phyloP scores from a whole-genome alignment of 1,140 invertebrate genomes.

The Stegodyphus dumicola region DNA sequence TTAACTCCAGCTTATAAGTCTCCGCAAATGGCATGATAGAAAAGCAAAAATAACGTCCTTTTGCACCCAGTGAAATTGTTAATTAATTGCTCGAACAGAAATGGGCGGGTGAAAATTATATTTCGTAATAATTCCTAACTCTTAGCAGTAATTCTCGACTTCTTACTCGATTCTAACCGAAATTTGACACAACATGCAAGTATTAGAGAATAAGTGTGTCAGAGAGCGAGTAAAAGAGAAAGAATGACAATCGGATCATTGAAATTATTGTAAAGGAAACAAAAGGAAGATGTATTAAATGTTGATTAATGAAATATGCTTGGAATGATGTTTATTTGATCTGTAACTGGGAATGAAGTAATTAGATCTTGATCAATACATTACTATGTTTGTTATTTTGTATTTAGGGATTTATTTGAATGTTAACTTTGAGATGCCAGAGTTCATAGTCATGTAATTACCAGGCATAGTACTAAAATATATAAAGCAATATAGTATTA shows the following conservation, averaged over 20 bases:
- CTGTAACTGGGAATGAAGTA: too few relatives aligned
- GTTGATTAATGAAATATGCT: neutral
- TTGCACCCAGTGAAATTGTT: neutral
- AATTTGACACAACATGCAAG: neutral
- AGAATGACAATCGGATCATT: neutral
- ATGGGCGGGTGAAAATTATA: too few relatives aligned
- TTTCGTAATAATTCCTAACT: too few relatives aligned
- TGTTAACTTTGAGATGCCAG: too few relatives aligned
- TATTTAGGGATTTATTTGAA: too few relatives aligned
- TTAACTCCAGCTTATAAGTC: conserved; percentile 4
- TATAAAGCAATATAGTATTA: too few relatives aligned
- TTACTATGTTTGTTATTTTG: too few relatives aligned
- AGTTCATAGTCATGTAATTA: too few relatives aligned
- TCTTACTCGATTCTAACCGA: conserved; percentile 10
- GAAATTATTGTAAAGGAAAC: neutral
- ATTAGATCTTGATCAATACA: too few relatives aligned
- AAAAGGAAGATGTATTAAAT: neutral
- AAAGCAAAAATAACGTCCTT: conserved; percentile 7
- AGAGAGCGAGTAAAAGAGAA: neutral
- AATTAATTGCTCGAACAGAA: too few relatives aligned
- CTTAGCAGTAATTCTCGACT: conserved; percentile 1
- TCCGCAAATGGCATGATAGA: neutral
- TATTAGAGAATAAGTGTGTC: conserved; percentile 16
- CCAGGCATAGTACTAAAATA: too few relatives aligned
- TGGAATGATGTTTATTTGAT: neutral